Percentiles rank a stretch among this genome's conserved stretches.
These are phyloP conservation scores for Rhinophrynus dorsalis DNA, from an alignment of 2,797 vertebrate species.

Conservation along the genomic window DNA sequence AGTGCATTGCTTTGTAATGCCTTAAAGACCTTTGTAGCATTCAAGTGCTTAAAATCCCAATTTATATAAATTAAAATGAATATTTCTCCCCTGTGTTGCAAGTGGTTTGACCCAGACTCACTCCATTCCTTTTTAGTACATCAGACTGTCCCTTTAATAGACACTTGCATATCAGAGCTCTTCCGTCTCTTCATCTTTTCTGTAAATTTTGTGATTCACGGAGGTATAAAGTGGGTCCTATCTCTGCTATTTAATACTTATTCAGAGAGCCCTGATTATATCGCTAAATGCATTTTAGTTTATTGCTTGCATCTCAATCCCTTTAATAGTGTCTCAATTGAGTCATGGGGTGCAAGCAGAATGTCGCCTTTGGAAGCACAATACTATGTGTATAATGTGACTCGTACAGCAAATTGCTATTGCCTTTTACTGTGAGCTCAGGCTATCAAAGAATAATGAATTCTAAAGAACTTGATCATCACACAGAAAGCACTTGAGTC, in stretches of 20 bases:
- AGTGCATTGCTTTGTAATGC: too few species aligned
- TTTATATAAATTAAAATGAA: too few species aligned
- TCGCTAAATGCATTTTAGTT: slow-evolving; percentile 3
- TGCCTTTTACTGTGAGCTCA: neutral
- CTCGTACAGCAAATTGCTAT: neutral
- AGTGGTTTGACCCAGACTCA: too few species aligned
- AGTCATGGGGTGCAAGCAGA: slow-evolving; percentile 11
- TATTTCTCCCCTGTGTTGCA: too few species aligned
- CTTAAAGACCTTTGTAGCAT: too few species aligned
- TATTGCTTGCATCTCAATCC: neutral
- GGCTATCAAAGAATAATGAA: too few species aligned
- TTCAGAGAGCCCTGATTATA: slow-evolving; percentile 4
- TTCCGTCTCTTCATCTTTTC: neutral
- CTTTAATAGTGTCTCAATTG: slow-evolving; percentile 3
- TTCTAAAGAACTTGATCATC: too few species aligned
- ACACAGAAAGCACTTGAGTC: too few species aligned
- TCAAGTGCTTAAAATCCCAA: too few species aligned
- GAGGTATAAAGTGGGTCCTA: neutral
- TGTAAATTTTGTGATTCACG: neutral
- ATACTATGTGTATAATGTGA: neutral
- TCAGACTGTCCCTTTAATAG: too few species aligned
- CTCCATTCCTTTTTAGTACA: too few species aligned
- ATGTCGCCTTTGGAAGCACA: slow-evolving; percentile 1
- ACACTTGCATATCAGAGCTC: neutral
- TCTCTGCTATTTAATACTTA: neutral